Evolutionary conservation across 2,113 vertebrate species (phyloP).

Genomic region (human (Homo sapiens)): DNA sequence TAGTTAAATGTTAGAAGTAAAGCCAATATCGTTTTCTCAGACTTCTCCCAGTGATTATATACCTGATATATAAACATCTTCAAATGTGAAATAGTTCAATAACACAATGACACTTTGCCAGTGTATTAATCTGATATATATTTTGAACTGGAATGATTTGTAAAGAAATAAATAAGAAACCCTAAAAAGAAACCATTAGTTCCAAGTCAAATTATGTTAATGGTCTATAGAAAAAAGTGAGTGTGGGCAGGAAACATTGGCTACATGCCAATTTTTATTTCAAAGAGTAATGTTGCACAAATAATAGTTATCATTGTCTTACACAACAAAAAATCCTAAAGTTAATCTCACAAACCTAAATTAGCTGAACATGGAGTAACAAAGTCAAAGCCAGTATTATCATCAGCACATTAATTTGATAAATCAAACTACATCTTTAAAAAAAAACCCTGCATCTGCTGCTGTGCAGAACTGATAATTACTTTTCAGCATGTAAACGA

Average conservation of each 20-base stretch:
- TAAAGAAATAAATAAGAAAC: conserved; percentile 47
- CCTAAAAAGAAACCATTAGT: conserved; percentile 21
- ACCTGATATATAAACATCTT: neutral
- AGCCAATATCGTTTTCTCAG: neutral
- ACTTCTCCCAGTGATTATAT: neutral
- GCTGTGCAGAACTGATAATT: neutral
- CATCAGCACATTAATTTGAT: neutral
- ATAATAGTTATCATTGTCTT: conserved; percentile 14
- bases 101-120: conserved; percentile 12
- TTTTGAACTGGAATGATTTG: conserved; percentile 13
- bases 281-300: conserved; percentile 46
- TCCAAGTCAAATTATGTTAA: conserved; percentile 21
- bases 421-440: neutral
- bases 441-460: neutral
- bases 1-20: neutral
- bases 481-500: neutral
- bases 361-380: neutral
- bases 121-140: conserved; percentile 32
- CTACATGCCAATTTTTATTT: neutral
- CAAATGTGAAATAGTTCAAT: conserved; percentile 21
- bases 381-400: neutral
- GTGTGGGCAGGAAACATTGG: neutral
- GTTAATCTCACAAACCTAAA: conserved; percentile 30
- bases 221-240: conserved; percentile 9
- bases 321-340: conserved; percentile 42